phyloP scores from a whole-genome alignment of 2,113 vertebrate genomes.

The Plectropomus leopardus region DNA sequence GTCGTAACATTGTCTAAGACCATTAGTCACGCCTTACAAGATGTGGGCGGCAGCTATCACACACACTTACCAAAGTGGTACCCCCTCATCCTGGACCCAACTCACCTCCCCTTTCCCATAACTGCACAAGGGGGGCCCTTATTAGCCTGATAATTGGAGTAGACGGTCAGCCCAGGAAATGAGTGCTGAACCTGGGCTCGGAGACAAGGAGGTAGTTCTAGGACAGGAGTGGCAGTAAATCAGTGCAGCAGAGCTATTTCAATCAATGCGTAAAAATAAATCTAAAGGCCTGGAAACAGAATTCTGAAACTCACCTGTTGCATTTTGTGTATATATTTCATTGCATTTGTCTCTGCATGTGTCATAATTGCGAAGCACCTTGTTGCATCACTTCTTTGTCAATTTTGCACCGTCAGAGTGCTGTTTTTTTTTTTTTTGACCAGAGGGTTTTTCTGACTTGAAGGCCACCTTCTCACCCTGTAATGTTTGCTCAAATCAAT shows the following conservation, averaged over 20 bases:
- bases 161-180: conserved; percentile 93
- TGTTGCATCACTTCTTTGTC: conserved; percentile 30
- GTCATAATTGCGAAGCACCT: background rate
- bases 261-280: conserved; percentile 20
- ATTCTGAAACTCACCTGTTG: background rate
- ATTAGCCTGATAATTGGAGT: conserved; percentile 93
- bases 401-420: conserved; percentile 27
- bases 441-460: conserved; percentile 26
- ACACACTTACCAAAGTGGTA: conserved; percentile 71
- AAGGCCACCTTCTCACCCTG: conserved; percentile 62
- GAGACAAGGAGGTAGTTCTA: conserved; percentile 68
- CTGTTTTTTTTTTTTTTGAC: conserved; percentile 30
- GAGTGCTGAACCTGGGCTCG: conserved; percentile 87
- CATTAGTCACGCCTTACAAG: conserved; percentile 93
- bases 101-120: conserved; percentile 79
- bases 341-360: background rate
- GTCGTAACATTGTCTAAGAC: conserved; percentile 87
- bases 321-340: background rate
- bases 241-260: background rate
- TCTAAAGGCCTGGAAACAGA: background rate
- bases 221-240: conserved; percentile 44
- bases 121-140: conserved; percentile 85
- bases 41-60: conserved; percentile 68
- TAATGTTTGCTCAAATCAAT: conserved; percentile 74
- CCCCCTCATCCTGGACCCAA: conserved; percentile 72